Evolutionary conservation across 2,888 invertebrate species (phyloP), one percentile per base, ranked within the genome.

Genomic region (Gisinianus flammeolus): DNA sequence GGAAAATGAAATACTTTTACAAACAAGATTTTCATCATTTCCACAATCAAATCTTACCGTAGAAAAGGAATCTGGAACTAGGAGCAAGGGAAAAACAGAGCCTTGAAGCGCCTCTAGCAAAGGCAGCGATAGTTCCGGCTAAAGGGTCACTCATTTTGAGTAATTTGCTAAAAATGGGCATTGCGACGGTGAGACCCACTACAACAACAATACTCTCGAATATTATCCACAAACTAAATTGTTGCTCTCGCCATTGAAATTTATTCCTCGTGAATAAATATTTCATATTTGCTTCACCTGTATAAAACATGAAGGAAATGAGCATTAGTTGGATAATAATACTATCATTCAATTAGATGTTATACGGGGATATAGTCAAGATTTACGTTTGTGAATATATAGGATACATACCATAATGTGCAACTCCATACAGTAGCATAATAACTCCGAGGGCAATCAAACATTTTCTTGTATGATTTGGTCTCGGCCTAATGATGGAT

Each of bases 221-320:
- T 33, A 83, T 83, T 26, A 81, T 82, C 85, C 85, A 85, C 5
- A 67, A 26, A 64, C 85, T 84, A 54, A 83, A 85, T 35, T 85
- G 80, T 64, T 81, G 79, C 64, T 85, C 85, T 62, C 85, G 76
- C 85, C 85, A 85, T 54, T 82, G 81, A 68, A 85, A 85, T 71
- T 75, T 81, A 66, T 81, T 85, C 54, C 85, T 33, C 6, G 83
- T 83, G 72, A 83, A 85, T 4, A 85, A 75, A 68, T 85, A 85
- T 69, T 83, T 85, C 83, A 85, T 81, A 68, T 80, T 85, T 6
- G 67, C 35, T 77, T 85, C 85, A 22, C 85, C 85, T 83, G 58
- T 22, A 68, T 12, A 52, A 0, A 62, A 24, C 19, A 62, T 24
- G 26, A 62, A 24, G 10, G 24, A n/a, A n/a, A n/a, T n/a, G n/a